Conservation (phyloP, 2,113 vertebrate genomes). For the Zosterops hypoxanthus region DNA sequence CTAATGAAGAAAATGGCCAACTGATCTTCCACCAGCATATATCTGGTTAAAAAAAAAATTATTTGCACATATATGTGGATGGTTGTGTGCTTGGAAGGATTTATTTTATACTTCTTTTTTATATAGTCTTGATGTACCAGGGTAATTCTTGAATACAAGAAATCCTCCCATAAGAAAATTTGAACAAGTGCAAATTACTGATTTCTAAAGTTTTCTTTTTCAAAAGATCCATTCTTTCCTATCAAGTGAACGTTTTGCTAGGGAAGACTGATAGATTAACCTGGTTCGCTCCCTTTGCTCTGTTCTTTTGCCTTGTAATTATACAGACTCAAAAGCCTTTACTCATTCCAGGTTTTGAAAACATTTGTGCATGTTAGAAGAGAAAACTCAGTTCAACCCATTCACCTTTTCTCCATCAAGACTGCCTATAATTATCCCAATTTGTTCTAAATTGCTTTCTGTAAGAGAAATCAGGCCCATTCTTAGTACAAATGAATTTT, state of each 20-base stretch:
- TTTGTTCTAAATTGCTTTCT: not conserved
- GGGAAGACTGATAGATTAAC: not conserved
- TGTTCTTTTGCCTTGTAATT: not conserved
- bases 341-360: not conserved
- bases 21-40: not conserved
- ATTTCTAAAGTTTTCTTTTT: not conserved
- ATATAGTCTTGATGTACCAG: not conserved
- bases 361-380: not conserved
- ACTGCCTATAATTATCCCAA: not conserved
- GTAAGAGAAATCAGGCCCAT: not conserved
- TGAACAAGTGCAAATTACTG: not conserved
- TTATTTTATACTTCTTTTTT: not conserved
- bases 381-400: not conserved
- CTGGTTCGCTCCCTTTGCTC: not conserved
- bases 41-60: not conserved
- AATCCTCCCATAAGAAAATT: not conserved
- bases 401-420: not conserved
- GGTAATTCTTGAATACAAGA: not conserved
- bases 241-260: not conserved
- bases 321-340: not conserved
- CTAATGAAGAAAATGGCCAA: not conserved
- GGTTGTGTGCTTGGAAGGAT: not conserved
- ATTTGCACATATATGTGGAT: not conserved
- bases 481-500: not conserved
- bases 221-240: not conserved